Percentiles rank a stretch among this genome's conserved stretches.
Evolutionary conservation across 2,113 vertebrate genomes (phyloP).

Genomic region (Cryptomyrus ogoouensis): DNA sequence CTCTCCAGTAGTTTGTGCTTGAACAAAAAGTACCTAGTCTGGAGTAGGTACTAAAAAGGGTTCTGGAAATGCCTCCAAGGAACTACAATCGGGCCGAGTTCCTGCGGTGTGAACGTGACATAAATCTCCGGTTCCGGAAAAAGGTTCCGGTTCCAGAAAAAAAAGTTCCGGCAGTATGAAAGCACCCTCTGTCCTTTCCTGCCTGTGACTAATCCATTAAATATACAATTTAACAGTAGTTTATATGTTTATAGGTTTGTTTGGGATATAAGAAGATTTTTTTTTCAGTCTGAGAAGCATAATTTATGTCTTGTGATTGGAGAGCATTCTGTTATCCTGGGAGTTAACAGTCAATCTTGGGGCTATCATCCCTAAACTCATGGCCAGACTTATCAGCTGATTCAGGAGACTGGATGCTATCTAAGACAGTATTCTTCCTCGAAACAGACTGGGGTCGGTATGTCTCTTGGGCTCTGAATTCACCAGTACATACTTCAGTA

Average conservation of each 20-base stretch:
- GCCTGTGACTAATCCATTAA: background rate
- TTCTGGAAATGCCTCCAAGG: background rate
- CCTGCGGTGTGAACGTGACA: background rate
- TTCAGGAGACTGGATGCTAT: background rate
- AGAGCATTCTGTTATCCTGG: background rate
- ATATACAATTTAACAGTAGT: no score
- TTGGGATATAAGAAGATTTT: background rate
- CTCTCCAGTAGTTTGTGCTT: background rate
- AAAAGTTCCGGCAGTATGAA: background rate
- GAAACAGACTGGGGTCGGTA: background rate
- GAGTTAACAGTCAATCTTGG: background rate
- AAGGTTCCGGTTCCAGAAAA: background rate
- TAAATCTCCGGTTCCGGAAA: background rate
- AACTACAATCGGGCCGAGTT: background rate
- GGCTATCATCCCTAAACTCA: background rate
- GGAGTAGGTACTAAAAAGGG: background rate
- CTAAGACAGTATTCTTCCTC: background rate
- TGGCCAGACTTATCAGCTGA: background rate
- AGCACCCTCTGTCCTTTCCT: background rate
- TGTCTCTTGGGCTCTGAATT: background rate
- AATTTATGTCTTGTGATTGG: background rate
- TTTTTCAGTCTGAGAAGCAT: background rate
- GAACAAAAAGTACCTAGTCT: background rate
- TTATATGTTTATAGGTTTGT: background rate
- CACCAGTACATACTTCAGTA: background rate